Conservation (phyloP, 2,113 vertebrate species). For the Notarius quadriscutis region DNA sequence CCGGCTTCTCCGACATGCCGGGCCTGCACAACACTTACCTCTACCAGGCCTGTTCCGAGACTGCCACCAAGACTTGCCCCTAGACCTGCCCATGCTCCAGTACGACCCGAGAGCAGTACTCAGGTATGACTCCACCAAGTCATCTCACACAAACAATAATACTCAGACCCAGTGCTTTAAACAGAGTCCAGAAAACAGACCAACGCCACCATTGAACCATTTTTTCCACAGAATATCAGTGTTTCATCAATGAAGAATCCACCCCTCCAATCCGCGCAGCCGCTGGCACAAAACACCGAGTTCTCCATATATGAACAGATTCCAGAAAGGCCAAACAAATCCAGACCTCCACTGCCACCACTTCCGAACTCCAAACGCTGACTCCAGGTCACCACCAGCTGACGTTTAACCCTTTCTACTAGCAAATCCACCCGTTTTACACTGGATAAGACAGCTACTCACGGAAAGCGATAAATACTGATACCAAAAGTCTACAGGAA, state of each 20-base stretch:
- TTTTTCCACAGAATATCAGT: slow-evolving; percentile 23
- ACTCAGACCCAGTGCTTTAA: too few relatives aligned
- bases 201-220: too few relatives aligned
- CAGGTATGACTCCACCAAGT: slow-evolving; percentile 36
- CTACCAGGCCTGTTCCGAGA: slow-evolving; percentile 27
- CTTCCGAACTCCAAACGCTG: slow-evolving; percentile 44
- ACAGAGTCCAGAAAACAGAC: not conserved
- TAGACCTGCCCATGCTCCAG: slow-evolving; percentile 14
- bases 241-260: slow-evolving; percentile 8
- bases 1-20: slow-evolving; percentile 13
- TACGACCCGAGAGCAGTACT: slow-evolving; percentile 17
- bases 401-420: not conserved
- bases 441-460: not conserved
- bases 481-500: not conserved
- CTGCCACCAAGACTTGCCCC: slow-evolving; percentile 50
- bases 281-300: not conserved
- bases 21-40: not conserved
- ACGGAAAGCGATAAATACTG: not conserved
- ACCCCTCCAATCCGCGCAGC: slow-evolving; percentile 1
- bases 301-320: slow-evolving; percentile 58
- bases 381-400: not conserved
- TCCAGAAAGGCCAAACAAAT: slow-evolving; percentile 40
- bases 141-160: not conserved
- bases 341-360: slow-evolving; percentile 39
- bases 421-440: not conserved